Evolutionary conservation across 2,113 vertebrate genomes (phyloP).

Genomic region (Eublepharis macularius): DNA sequence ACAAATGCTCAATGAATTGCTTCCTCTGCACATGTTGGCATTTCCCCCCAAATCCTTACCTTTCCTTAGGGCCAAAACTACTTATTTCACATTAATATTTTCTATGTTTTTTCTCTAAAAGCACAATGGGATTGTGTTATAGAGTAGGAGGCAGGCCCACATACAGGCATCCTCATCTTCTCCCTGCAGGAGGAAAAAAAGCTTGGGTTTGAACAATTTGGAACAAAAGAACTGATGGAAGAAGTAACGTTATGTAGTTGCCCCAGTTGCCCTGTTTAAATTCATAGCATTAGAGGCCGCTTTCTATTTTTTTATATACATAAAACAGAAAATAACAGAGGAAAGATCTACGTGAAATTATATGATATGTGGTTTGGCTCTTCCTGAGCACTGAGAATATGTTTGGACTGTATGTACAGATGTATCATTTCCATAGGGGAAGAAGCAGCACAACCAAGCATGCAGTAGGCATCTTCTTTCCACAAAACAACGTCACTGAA

Average conservation of each 20-base stretch:
- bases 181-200: too few relatives aligned
- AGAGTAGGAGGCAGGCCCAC: too few relatives aligned
- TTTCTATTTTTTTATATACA: background rate
- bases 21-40: background rate
- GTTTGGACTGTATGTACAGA: background rate
- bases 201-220: background rate
- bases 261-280: background rate
- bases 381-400: background rate
- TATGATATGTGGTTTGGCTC: too few relatives aligned
- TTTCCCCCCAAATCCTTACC: background rate
- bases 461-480: background rate
- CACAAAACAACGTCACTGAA: background rate
- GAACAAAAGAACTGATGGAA: background rate
- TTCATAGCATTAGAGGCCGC: background rate
- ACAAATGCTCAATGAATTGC: background rate
- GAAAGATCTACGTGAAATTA: background rate
- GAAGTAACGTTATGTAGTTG: background rate
- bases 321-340: background rate
- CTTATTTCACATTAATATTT: background rate
- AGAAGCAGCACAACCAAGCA: background rate
- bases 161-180: too few relatives aligned
- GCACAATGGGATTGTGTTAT: background rate
- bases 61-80: background rate
- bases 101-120: background rate
- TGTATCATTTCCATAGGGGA: background rate